phyloP scores from a whole-genome alignment of 2,113 vertebrate species.

The Chelonoidis abingdonii region DNA sequence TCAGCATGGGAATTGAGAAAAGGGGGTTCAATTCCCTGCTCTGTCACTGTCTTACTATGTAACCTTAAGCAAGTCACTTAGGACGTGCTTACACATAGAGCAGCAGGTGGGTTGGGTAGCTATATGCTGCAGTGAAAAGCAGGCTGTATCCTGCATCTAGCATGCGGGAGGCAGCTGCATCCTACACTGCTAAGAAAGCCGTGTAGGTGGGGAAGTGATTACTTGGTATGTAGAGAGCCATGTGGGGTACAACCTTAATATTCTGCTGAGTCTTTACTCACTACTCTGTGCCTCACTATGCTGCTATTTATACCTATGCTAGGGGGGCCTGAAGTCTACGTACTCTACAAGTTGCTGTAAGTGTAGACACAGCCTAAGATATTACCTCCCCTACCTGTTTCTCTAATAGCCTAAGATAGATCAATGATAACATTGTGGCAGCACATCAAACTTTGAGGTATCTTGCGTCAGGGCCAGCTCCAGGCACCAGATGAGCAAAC shows the following conservation, averaged over 20 bases:
- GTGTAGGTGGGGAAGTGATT: neutral
- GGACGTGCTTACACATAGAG: neutral
- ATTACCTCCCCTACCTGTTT: neutral
- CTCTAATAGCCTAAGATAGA: slow-evolving; percentile 50
- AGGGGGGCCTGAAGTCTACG: neutral
- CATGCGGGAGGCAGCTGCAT: neutral
- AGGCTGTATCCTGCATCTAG: neutral
- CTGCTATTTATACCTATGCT: neutral
- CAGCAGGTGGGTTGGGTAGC: neutral
- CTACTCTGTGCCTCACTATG: neutral
- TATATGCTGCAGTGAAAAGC: neutral
- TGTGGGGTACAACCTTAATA: neutral
- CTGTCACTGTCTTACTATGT: neutral
- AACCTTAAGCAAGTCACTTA: neutral
- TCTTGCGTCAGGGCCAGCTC: neutral
- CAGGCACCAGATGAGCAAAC: no score
- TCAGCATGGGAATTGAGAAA: neutral
- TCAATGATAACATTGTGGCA: slow-evolving; percentile 68
- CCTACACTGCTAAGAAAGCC: neutral
- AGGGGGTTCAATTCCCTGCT: neutral
- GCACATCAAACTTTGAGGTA: slow-evolving; percentile 14
- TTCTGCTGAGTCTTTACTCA: neutral
- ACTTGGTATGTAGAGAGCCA: neutral
- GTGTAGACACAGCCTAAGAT: neutral
- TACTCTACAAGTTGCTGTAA: neutral